Base-by-base conservation (phyloP, 2,113 vertebrate genomes). In the Serinus canaria region DNA sequence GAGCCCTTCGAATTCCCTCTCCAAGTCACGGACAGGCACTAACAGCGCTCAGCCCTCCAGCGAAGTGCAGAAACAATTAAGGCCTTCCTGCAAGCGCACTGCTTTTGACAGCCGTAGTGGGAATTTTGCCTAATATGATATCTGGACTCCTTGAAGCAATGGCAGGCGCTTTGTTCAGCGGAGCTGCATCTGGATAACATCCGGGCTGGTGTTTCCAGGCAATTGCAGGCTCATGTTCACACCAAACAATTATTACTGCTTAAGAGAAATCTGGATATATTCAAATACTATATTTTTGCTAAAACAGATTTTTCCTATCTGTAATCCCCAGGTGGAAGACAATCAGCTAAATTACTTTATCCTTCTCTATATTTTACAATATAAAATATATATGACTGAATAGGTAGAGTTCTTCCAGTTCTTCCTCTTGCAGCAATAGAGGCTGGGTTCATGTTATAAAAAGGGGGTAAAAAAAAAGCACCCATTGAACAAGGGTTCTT, bases 1-100 rank as follows among this genome's bases (percentile, higher is more conserved):
- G 47, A 67, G 16, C 33, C 12, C 9, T 12, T 33, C 59, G 22
- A 35, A 84, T 11, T 25, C 37, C 41, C 41, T 12, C 2, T 19
- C 0, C 1, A 43, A 50, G 37, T 15, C 69, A 10, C 28, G 3
- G 27, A 4, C 2, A 33, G n/a, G 41, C 49, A 21, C 0, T 2
- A 56, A 44, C 6, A 50, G 58, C 44, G 49, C 28, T 6, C 59
- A 50, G 9, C 17, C 41, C 53, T 5, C 19, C 62, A 15, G 49
- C 0, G 27, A n/a, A 83, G 63, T 2, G 49, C 67, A 83, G 31
- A 18, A 92, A 22, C 52, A 22, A 35, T 56, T 7, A 33, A 35
- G 10, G 11, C 31, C 30, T 47, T 31, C 25, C 59, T 67, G 20
- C 24, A 63, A 83, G 58, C 9, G 15, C 30, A 3, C 21, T 20